These are phyloP conservation scores for Coleophora deauratella DNA, from an alignment of 2,888 invertebrate genomes.

Conservation along the genomic window DNA sequence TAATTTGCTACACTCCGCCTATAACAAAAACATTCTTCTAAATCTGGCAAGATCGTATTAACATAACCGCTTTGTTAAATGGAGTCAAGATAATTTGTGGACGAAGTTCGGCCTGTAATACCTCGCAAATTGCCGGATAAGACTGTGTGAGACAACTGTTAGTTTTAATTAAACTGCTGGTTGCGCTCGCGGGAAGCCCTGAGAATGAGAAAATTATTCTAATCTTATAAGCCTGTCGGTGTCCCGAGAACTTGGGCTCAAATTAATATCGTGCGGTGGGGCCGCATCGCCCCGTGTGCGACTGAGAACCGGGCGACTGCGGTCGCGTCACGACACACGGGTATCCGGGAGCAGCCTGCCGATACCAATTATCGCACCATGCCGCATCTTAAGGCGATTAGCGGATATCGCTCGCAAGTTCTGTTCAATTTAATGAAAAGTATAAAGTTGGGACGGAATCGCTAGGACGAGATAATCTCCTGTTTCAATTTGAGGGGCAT, in stretches of 20 bases:
- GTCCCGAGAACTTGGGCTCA: constrained; percentile 49
- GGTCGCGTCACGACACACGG: too few species aligned
- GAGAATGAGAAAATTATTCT: constrained; percentile 71
- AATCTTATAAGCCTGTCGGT: constrained; percentile 69
- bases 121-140: constrained; percentile 74
- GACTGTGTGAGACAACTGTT: constrained; percentile 74
- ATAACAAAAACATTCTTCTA: constrained; percentile 62
- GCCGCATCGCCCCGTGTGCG: constrained; percentile 3
- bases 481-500: constrained; percentile 58
- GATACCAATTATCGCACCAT: not conserved
- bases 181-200: constrained; percentile 62
- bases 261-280: constrained; percentile 54
- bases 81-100: constrained; percentile 73
- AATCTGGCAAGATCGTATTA: constrained; percentile 65
- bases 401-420: constrained; percentile 30
- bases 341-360: too few species aligned
- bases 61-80: constrained; percentile 72
- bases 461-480: constrained; percentile 56
- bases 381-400: constrained; percentile 37
- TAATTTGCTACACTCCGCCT: constrained; percentile 50
- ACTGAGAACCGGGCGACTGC: not conserved
- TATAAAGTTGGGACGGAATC: constrained; percentile 50
- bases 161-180: constrained; percentile 74
- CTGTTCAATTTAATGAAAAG: constrained; percentile 62
- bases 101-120: constrained; percentile 70